phyloP scores from a whole-genome alignment of 2,113 vertebrate genomes.

The Petroica traversi region DNA sequence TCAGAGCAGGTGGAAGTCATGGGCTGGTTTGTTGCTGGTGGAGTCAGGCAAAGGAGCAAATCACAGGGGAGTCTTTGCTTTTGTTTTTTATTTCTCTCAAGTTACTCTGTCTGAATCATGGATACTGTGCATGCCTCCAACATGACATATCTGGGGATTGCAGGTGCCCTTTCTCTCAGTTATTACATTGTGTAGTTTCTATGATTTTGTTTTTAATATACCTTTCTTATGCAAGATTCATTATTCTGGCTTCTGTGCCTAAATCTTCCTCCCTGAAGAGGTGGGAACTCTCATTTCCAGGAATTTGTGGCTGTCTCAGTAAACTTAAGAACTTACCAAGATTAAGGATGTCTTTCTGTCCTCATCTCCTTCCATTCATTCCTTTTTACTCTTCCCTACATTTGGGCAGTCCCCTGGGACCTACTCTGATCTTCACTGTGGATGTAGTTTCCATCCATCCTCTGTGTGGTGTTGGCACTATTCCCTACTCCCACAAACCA shows the following conservation, averaged over 20 bases:
- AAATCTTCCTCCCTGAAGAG: not conserved
- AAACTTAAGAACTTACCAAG: not conserved
- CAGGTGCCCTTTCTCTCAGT: not conserved
- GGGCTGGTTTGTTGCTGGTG: not conserved
- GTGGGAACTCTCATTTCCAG: conserved; percentile 1
- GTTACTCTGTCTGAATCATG: not conserved
- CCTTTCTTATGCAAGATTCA: not conserved
- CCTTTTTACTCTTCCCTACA: not conserved
- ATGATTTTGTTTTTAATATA: not conserved
- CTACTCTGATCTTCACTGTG: not conserved
- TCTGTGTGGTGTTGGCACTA: not conserved
- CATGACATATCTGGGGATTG: not conserved
- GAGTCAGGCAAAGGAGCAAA: not conserved
- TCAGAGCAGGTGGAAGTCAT: not conserved
- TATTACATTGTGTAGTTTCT: not conserved
- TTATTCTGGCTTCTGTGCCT: not conserved
- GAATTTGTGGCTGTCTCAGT: not conserved
- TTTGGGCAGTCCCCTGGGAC: not conserved
- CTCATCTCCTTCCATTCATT: not conserved
- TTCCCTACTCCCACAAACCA: not conserved
- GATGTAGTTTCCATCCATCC: not conserved
- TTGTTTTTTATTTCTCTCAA: not conserved
- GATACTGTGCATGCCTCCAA: not conserved
- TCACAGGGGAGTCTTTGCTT: not conserved
- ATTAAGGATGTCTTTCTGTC: not conserved